Base-by-base conservation (phyloP, 2,113 vertebrate genomes). In the Clarias magur region DNA sequence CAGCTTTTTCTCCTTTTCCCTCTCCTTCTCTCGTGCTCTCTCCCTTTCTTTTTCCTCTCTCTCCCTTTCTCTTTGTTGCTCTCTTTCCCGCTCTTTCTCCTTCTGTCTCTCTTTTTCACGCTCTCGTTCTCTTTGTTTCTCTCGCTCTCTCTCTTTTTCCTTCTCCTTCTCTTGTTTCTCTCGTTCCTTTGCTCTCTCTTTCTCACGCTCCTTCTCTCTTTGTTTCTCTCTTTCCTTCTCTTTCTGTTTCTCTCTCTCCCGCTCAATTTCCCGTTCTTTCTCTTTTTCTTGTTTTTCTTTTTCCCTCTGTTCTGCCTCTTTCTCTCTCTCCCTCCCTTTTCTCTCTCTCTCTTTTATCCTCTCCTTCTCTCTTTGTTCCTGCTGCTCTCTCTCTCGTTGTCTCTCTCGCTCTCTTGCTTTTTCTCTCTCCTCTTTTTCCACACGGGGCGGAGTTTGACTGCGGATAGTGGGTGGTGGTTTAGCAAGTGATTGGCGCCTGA, bases 1-100 rank as follows among this genome's bases (percentile, higher is more conserved):
- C 2, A 89, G 89, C 82, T 92, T 92, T 87, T 92, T 95, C 88
- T 95, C 93, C 84, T 87, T 94, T 82, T 93, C 93, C n/a, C 84
- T 91, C 88, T 91, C 85, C 67, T 68, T 83, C 30, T 80, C 63
- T 27, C 70, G 85, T 65, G 87, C 91, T 76, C 95, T 94, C 87
- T 93, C 93, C 79, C 94, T 93, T 8, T 30, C 80, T 76, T 80
- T 23, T 60, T 27, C 63, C 8, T 70, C 62, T 3, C 48, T 82
- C 48, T 85, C 75, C 10, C 17, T 62, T 25, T 81, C 38, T 68
- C 21, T 27, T 7, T 80, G 42, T 65, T 72, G 30, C 48, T 89
- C 68, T 67, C n/a, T 65, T 38, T 86, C 12, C 48, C 48, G 48
- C 48, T 56, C 63, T 8, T n/a, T 78, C 53, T 83, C 59, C 10